phyloP scores from a whole-genome alignment of 2,113 vertebrate species.

The Xiphophorus hellerii region DNA sequence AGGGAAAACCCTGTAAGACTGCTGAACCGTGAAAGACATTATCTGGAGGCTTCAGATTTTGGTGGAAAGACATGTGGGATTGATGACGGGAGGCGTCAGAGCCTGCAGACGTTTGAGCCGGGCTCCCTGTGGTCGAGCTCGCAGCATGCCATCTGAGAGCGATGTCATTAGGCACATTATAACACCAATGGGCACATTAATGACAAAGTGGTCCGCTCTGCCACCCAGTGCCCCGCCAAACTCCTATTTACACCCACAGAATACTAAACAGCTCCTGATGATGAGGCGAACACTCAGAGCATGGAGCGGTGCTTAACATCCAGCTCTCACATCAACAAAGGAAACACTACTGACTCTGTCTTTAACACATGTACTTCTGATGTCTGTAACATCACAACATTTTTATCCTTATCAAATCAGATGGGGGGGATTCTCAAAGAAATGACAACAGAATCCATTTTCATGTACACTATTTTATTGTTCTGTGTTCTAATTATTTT shows the following conservation, averaged over 20 bases:
- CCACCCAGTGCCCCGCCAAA: conserved; percentile 81
- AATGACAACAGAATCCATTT: not conserved
- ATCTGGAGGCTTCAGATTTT: conserved; percentile 88
- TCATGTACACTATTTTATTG: not conserved
- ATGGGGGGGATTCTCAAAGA: not conserved
- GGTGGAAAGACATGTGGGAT: conserved; percentile 85
- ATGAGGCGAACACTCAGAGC: conserved; percentile 29
- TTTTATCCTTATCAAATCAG: not conserved
- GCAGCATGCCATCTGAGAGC: conserved; percentile 87
- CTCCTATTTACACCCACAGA: conserved; percentile 82
- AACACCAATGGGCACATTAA: conserved; percentile 86
- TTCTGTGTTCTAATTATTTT: not conserved
- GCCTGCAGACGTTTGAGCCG: conserved; percentile 86
- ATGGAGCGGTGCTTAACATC: conserved; percentile 50
- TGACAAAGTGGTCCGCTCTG: conserved; percentile 81
- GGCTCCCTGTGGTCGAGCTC: conserved; percentile 88
- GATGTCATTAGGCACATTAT: conserved; percentile 90
- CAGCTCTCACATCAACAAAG: conserved; percentile 20
- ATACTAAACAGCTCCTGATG: conserved; percentile 83
- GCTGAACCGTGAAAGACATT: conserved; percentile 91
- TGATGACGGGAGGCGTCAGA: conserved; percentile 87
- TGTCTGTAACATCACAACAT: not conserved
- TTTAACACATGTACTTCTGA: not conserved
- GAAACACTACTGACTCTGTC: conserved; percentile 17
- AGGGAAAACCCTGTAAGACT: conserved; percentile 87